Conservation (phyloP, 2,113 vertebrate species). For the Balaenoptera acutorostrata region DNA sequence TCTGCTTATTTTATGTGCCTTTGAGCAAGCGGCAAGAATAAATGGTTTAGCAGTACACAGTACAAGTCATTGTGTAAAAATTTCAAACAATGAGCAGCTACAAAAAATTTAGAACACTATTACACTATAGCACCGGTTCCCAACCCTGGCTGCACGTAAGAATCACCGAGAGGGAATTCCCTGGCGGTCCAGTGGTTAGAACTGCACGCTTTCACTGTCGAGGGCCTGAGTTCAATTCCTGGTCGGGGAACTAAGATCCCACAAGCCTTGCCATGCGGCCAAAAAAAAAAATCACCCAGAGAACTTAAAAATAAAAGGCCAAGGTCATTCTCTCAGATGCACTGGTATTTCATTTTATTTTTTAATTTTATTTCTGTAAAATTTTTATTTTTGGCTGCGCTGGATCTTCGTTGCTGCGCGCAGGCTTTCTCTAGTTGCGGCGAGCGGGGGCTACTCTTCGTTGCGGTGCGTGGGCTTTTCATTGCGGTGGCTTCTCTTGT, state of each 20-base stretch:
- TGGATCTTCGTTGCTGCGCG: accelerated
- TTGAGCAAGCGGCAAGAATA: not conserved
- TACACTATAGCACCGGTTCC: not conserved
- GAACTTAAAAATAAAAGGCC: not conserved
- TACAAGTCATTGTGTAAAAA: not conserved
- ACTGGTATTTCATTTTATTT: not conserved
- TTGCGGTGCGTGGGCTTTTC: accelerated
- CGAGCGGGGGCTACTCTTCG: too few species aligned
- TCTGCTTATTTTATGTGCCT: not conserved
- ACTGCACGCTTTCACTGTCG: too few species aligned
- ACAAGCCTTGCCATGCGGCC: too few species aligned
- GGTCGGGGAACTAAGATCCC: too few species aligned
- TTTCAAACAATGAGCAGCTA: not conserved
- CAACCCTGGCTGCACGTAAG: not conserved
- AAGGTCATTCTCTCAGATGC: not conserved
- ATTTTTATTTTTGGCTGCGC: too few species aligned
- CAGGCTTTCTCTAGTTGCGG: too few species aligned
- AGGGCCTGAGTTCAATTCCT: too few species aligned
- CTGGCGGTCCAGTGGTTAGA: too few species aligned
- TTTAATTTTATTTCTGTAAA: too few species aligned
- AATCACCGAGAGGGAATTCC: not conserved
- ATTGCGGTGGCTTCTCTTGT: too few species aligned
- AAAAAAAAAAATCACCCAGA: not conserved
- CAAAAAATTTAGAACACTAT: not conserved
- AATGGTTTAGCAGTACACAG: not conserved